Base-by-base conservation (phyloP, 2,797 vertebrate species). In the Chaetodon trifasciatus region DNA sequence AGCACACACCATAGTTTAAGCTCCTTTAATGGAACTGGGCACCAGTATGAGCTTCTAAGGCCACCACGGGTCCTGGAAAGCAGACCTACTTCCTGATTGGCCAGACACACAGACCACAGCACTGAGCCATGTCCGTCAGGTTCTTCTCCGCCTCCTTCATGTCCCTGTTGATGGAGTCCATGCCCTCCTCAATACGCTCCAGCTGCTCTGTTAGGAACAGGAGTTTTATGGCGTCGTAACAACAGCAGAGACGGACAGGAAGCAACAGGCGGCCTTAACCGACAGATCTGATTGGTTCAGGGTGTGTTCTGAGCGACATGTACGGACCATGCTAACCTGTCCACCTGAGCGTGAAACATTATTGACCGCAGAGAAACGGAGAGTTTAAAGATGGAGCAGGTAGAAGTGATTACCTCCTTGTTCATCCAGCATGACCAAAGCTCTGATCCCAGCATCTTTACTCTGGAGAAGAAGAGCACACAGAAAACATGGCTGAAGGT, bases 391-490 rank as follows among this genome's bases (percentile, higher is more conserved):
- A 28, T 15, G 5, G 10, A 37, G 4, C 17, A 8, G 21, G 17
- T 0, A 23, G 6, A 58, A 40, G 0, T 55, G 9, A 69, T 93
- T 93, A 97, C 96, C 96, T 95, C 96, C 96, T 91, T 97, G 96
- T 80, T 97, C 96, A 17, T 97, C 96, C 85, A 97, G 74, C 96
- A 96, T 97, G n/a, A 97, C 96, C 90, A 97, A 64, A 6, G 95
- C 94, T 83, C 89, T 90, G 89, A 96, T 96, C 19, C 95, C 96
- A 1, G 96, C 94, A 70, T 96, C 96, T 93, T 96, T 97, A 83
- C 95, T 96, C 96, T 97, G 92, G 74, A 73, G 42, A 23, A 1
- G 1, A 50, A 21, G 21, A 50, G 47, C n/a, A 72, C 21, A 37
- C 24, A 71, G 8, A 4, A 11, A 1, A 11, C 9, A n/a, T 21